Percentiles rank a stretch among this genome's conserved stretches.
Evolutionary conservation across 2,888 invertebrate species (phyloP).

Genomic region (Aphidoletes aphidimyza): DNA sequence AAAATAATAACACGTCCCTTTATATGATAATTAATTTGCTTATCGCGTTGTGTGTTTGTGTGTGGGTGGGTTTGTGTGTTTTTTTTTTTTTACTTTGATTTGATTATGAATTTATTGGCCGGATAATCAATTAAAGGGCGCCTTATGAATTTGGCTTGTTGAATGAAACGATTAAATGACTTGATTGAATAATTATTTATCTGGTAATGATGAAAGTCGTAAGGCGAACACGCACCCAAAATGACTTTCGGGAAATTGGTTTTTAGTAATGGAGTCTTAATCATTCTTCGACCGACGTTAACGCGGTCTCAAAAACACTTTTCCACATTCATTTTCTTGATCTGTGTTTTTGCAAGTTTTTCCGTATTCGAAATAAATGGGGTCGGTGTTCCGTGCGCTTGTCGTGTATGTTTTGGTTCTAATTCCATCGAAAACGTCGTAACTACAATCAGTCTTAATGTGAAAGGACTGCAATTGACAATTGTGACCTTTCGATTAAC

Average conservation of each 20-base stretch:
- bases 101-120: slow-evolving; percentile 46
- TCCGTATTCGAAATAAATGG: too few relatives aligned
- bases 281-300: too few relatives aligned
- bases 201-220: background rate
- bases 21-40: slow-evolving; percentile 24
- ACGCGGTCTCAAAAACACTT: too few relatives aligned
- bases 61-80: background rate
- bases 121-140: slow-evolving; percentile 10
- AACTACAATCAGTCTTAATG: slow-evolving; percentile 15
- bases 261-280: too few relatives aligned
- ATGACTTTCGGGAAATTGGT: too few relatives aligned
- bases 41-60: background rate
- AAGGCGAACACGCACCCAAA: too few relatives aligned
- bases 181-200: slow-evolving; percentile 45
- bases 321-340: background rate
- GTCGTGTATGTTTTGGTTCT: background rate
- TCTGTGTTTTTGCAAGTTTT: background rate
- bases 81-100: background rate
- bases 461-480: slow-evolving; percentile 47
- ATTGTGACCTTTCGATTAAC: slow-evolving; percentile 53
- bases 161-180: background rate
- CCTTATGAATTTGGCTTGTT: background rate
- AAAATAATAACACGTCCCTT: background rate
- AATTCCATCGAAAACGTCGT: background rate
- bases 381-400: background rate